A percentile compares a stretch with the other conserved stretches of the same genome.
Conservation (phyloP, 2,113 vertebrate genomes). For the Rhinoderma darwinii region DNA sequence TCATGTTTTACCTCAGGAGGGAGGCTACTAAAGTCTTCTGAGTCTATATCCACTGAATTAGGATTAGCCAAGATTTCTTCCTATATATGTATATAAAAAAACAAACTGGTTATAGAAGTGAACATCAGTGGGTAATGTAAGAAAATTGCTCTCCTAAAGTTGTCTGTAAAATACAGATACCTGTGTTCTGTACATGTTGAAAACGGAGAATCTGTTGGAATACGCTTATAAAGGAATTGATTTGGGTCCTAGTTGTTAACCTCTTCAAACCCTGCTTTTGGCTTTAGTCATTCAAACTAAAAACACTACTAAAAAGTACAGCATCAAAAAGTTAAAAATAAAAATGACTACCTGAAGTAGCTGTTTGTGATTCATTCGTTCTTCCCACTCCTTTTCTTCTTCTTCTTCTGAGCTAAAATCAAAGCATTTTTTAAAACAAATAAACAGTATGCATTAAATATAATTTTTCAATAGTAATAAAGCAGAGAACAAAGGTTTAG, state of each 20-base stretch:
- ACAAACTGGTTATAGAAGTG: not conserved
- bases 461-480: not conserved
- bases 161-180: not conserved
- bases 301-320: not conserved
- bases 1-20: slow-evolving; percentile 93
- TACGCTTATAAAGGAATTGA: not conserved
- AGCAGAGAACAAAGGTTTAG: not conserved
- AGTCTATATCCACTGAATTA: slow-evolving; percentile 89
- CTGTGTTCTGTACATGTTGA: not conserved
- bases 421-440: not conserved
- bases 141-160: not conserved
- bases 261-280: not conserved
- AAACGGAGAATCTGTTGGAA: not conserved
- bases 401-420: slow-evolving; percentile 82
- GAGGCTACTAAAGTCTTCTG: slow-evolving; percentile 86
- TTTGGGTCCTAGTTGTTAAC: not conserved
- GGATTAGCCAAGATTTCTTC: slow-evolving; percentile 81
- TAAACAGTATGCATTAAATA: not conserved
- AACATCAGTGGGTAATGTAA: not conserved
- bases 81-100: slow-evolving; percentile 64
- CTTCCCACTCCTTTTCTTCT: slow-evolving; percentile 79
- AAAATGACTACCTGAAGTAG: slow-evolving; percentile 78
- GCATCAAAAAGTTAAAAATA: not conserved
- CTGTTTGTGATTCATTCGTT: slow-evolving; percentile 71
- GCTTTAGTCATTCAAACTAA: not conserved